phyloP scores from a whole-genome alignment of 2,797 vertebrate species.

The Arrhamphus sclerolepis region DNA sequence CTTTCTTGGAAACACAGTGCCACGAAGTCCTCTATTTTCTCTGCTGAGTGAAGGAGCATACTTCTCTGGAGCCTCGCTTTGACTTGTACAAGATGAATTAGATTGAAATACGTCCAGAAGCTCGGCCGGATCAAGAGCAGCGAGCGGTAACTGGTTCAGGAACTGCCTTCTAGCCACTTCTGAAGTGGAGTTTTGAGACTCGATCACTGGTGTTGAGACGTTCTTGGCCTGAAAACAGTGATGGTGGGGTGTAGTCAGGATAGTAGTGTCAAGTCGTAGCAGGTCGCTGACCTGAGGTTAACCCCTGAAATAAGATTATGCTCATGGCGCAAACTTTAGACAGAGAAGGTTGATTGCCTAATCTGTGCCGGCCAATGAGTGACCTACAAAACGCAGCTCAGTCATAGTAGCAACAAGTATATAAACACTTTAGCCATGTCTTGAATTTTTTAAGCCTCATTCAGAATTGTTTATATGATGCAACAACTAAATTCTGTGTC shows the following conservation, averaged over 20 bases:
- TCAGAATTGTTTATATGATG: not conserved
- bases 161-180: slow-evolving; percentile 37
- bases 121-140: slow-evolving; percentile 13
- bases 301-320: slow-evolving; percentile 66
- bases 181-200: slow-evolving; percentile 10
- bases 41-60: slow-evolving; percentile 9
- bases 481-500: slow-evolving; percentile 13
- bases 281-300: slow-evolving; percentile 63
- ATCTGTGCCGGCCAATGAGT: slow-evolving; percentile 32
- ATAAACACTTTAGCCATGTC: not conserved
- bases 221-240: slow-evolving; percentile 24
- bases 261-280: slow-evolving; percentile 27
- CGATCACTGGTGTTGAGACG: slow-evolving; percentile 26
- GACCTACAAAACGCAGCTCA: slow-evolving; percentile 10
- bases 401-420: not conserved
- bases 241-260: slow-evolving; percentile 36
- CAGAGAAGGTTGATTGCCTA: slow-evolving; percentile 37
- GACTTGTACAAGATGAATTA: too few relatives aligned
- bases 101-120: not conserved
- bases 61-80: slow-evolving; percentile 1
- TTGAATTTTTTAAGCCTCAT: not conserved
- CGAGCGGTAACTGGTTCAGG: slow-evolving; percentile 28
- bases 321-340: slow-evolving; percentile 9
- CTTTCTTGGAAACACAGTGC: too few relatives aligned
- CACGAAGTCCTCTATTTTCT: too few relatives aligned